Base-by-base conservation (phyloP, 1,140 invertebrate genomes). In the Bombus superbus region DNA sequence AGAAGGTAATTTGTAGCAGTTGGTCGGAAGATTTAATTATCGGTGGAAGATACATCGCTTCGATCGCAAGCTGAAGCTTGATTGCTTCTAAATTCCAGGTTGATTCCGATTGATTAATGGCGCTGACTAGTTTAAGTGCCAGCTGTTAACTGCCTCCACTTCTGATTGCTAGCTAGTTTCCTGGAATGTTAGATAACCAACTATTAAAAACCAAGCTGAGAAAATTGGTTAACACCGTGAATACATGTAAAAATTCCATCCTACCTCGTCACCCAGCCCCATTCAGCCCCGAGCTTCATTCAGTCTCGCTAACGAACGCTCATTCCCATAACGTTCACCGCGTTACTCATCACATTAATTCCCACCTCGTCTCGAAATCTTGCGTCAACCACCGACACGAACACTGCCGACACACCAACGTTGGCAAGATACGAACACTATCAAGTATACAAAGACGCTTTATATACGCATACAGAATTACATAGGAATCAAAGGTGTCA, bases 271-370 rank as follows among this genome's bases (percentile, higher is more conserved):
- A 15, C 0, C 6, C 35, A 28, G 11, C n/a, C 35, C 25, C 35
- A 59, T 76, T 40, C 53, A 76, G 9, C 38, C 4, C n/a, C 28
- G 4, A 42, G 18, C 28, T 77, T 76, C 53, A 59, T 76, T 76
- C 53, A 76, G 18, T n/a, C 71, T 28, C 38, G 69, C 38, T 42
- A 28, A 57, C 47, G 28, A 59, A 2, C 25, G 15, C 11, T 28
- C 38, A 42, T 77, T 77, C 57, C 44, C 72, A 53, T 32, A 32
- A 22, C 18, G 18, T 74, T 74, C 40, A 15, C 13, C 28, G 72
- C 15, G 28, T 73, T 73, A 28, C 35, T 40, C 38, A 32, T 40
- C 75, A 4, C 75, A 62, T 77, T 77, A 77, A 77, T 77, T 64
- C 75, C 9, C 38, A 13, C 38, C 57, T 62, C 38, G 75, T 62